Conservation (phyloP, 2,888 invertebrate species). For the Homarus gammarus region DNA sequence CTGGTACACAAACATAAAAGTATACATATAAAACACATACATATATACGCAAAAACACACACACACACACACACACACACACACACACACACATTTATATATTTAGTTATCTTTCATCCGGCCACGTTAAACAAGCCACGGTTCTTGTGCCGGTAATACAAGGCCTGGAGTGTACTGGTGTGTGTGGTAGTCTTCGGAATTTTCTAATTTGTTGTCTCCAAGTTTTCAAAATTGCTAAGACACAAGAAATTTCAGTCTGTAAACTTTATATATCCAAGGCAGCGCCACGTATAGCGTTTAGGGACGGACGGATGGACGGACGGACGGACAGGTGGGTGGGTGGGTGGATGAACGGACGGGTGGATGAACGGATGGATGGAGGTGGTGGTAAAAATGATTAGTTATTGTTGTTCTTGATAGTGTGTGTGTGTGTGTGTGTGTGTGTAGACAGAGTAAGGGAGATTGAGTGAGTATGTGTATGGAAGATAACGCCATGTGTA, state of each 20-base stretch:
- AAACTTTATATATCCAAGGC: conserved; percentile 45
- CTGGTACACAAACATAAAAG: too few species aligned
- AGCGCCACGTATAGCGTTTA: conserved; percentile 16
- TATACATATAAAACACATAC: background rate
- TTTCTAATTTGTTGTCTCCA: conserved; percentile 65
- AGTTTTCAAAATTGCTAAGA: conserved; percentile 61
- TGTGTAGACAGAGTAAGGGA: too few species aligned
- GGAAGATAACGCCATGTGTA: too few species aligned
- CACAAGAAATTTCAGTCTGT: conserved; percentile 54
- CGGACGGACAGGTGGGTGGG: background rate
- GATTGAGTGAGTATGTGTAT: too few species aligned
- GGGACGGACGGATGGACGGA: conserved; percentile 4
- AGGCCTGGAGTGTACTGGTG: conserved; percentile 47
- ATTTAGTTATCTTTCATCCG: conserved; percentile 15
- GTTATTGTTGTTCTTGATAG: too few species aligned
- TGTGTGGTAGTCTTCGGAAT: conserved; percentile 65
- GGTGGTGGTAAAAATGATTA: background rate
- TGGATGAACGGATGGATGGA: background rate
- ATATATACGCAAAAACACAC: background rate
- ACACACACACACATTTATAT: conserved; percentile 12
- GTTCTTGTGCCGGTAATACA: conserved; percentile 1
- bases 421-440: too few species aligned
- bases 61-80: background rate
- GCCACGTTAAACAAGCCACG: background rate
- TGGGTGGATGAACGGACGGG: background rate